These are phyloP conservation scores for Sebastes kiyomatsui DNA, from an alignment of 2,797 vertebrate genomes.

Conservation along the genomic window DNA sequence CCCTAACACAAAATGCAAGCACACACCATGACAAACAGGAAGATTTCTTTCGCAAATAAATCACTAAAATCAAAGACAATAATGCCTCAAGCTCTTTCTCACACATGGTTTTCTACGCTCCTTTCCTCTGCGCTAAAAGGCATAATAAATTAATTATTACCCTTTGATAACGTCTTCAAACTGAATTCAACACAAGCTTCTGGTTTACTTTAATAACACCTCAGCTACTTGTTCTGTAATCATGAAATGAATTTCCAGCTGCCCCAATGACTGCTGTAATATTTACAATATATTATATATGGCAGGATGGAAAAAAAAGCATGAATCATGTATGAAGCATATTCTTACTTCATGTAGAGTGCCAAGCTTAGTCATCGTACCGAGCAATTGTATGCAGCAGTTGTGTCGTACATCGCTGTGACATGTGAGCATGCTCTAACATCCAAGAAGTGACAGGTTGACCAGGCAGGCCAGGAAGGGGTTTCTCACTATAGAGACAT, in stretches of 20 bases:
- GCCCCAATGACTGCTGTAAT: constrained; percentile 49
- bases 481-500: neutral
- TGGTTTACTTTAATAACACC: constrained; percentile 52
- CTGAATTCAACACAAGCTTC: constrained; percentile 54
- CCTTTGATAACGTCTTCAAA: constrained; percentile 68
- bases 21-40: constrained; percentile 18
- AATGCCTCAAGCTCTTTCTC: constrained; percentile 8
- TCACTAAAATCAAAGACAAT: constrained; percentile 37
- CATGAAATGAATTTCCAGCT: constrained; percentile 40
- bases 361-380: constrained; percentile 16
- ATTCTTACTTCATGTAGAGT: neutral
- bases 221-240: constrained; percentile 51
- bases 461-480: neutral
- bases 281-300: constrained; percentile 40
- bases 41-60: constrained; percentile 17
- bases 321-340: constrained; percentile 39
- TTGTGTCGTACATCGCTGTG: neutral
- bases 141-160: constrained; percentile 61
- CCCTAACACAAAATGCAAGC: neutral
- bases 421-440: neutral
- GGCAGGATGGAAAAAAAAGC: neutral
- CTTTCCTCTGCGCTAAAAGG: constrained; percentile 36
- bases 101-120: constrained; percentile 9
- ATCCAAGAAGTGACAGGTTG: constrained; percentile 15
- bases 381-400: neutral